phyloP scores from a whole-genome alignment of 2,797 vertebrate species.

The Australoheros facetus region DNA sequence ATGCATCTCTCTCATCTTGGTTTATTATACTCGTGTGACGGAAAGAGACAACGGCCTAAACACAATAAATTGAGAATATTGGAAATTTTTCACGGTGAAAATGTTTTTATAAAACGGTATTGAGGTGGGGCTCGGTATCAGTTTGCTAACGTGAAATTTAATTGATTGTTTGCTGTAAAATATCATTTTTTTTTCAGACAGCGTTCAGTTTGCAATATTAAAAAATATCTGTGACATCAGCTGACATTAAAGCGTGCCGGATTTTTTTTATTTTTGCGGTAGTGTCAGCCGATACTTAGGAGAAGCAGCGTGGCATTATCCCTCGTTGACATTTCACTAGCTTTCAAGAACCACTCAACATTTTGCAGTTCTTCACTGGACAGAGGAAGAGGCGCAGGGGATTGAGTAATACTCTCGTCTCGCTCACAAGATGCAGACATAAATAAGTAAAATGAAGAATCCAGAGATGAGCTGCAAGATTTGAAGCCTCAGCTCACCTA shows the following conservation, averaged over 20 bases:
- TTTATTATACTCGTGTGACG: conserved; percentile 35
- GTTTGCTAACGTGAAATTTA: background rate
- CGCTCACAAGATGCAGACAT: conserved; percentile 69
- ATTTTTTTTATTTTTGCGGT: background rate
- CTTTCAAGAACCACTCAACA: conserved; percentile 75
- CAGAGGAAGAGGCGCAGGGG: conserved; percentile 37
- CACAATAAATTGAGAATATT: conserved; percentile 22
- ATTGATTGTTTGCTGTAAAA: background rate
- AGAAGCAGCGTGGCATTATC: conserved; percentile 74
- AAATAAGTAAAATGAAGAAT: conserved; percentile 82
- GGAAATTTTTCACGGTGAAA: conserved; percentile 15
- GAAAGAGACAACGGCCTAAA: conserved; percentile 31
- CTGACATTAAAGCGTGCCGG: background rate
- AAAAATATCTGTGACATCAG: conserved; percentile 17
- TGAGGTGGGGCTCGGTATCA: background rate
- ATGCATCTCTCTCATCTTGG: conserved; percentile 59
- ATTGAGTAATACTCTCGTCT: conserved; percentile 70
- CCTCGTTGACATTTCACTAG: conserved; percentile 77
- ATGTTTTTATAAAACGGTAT: conserved; percentile 14
- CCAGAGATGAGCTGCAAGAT: conserved; percentile 74
- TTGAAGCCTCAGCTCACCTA: conserved; percentile 76
- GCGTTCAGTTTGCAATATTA: no score
- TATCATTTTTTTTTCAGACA: background rate
- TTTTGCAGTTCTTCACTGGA: conserved; percentile 60
- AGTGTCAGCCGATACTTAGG: conserved; percentile 39